phyloP scores from a whole-genome alignment of 2,797 vertebrate genomes.

The Crypturellus tataupa region DNA sequence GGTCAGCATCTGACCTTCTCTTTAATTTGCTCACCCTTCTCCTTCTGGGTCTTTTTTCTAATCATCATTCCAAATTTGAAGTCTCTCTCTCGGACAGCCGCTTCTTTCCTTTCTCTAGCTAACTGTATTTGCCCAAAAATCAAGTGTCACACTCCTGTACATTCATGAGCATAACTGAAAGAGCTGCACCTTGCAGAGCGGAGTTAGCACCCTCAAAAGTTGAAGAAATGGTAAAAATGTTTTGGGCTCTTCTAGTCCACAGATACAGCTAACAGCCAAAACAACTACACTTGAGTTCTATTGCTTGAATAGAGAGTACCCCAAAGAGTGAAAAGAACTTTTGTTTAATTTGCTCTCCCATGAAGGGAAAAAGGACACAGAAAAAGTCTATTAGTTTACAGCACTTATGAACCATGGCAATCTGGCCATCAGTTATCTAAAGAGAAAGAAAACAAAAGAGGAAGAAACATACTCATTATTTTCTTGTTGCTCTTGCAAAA shows the following conservation, averaged over 20 bases:
- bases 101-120: not conserved
- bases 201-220: not conserved
- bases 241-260: not conserved
- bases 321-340: not conserved
- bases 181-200: not conserved
- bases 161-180: not conserved
- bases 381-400: not conserved
- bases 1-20: not conserved
- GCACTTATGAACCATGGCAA: not conserved
- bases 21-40: not conserved
- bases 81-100: not conserved
- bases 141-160: not conserved
- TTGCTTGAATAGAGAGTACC: not conserved
- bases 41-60: not conserved
- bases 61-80: not conserved
- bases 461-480: not conserved
- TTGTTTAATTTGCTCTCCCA: not conserved
- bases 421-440: not conserved
- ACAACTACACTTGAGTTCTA: not conserved
- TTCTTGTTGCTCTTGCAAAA: not conserved
- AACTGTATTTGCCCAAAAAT: not conserved
- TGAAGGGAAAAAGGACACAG: not conserved
- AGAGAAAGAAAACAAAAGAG: not conserved
- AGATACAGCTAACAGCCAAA: not conserved
- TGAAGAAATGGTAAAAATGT: not conserved